Evolutionary conservation across 2,113 vertebrate species (phyloP).

Genomic region (Zosterops pallidus): DNA sequence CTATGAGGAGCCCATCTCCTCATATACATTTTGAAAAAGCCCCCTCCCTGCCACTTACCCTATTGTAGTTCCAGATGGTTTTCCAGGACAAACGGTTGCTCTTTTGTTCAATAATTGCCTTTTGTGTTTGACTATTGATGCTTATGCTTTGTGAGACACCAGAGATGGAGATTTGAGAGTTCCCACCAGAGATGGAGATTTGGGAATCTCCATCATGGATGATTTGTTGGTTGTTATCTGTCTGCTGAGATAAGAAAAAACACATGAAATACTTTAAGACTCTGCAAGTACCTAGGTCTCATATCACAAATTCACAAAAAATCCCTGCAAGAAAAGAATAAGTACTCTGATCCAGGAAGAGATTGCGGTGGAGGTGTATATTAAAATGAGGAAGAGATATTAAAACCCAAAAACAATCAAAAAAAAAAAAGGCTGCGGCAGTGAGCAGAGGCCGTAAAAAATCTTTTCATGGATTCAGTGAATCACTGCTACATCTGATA

Average conservation of each 20-base stretch:
- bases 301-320: fast-evolving
- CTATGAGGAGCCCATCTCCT: not conserved
- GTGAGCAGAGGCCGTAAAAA: not conserved
- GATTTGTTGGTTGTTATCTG: not conserved
- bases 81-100: slow-evolving; percentile 45
- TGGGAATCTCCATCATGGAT: not conserved
- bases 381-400: fast-evolving
- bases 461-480: not conserved
- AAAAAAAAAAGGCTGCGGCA: fast-evolving
- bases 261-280: fast-evolving
- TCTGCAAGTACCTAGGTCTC: fast-evolving
- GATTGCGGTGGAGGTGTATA: fast-evolving
- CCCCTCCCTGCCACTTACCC: not conserved
- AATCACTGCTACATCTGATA: not conserved
- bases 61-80: slow-evolving; percentile 26
- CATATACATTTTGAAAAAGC: fast-evolving
- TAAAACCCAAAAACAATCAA: too few species aligned
- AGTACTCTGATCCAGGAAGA: fast-evolving
- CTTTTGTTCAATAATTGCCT: slow-evolving; percentile 18
- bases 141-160: not conserved
- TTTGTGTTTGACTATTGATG: not conserved
- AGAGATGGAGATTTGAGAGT: not conserved
- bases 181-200: not conserved
- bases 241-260: not conserved
- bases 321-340: fast-evolving